Base-by-base conservation (phyloP, 2,113 vertebrate genomes). In the Ciconia maguari region DNA sequence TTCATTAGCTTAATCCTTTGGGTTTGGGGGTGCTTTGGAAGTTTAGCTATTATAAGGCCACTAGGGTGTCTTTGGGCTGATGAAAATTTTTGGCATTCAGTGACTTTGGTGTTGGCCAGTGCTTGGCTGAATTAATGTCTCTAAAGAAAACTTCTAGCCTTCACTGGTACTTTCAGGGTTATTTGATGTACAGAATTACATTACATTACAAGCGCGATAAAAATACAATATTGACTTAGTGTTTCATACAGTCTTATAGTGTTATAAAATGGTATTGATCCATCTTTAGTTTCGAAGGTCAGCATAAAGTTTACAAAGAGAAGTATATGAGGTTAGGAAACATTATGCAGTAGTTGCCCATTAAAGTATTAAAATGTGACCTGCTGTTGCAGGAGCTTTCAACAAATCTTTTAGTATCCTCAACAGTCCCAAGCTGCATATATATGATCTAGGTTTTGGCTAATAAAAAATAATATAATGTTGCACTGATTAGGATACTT, bases 251-350 rank as follows among this genome's bases (percentile, higher is more conserved):
- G 77, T 82, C 88, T 95, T 89, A 96, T 48, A 76, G 94, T 91
- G 68, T 94, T 97, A 91, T 96, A 96, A 97, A 97, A 75, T 44
- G 71, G 7, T 97, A 98, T 96, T 89, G 96, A 98, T 97, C 94
- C 62, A 18, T 69, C 65, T 92, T 93, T 54, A 82, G 34, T 55
- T 95, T 94, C 11, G n/a, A 96, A 97, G 89, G 93, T 97, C 94
- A 96, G 80, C 46, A 81, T 78, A 69, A 94, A 83, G 94, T 92
- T 62, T 96, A 81, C 55, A 49, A 93, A 95, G 62, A 97, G 51
- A 87, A 89, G 27, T 9, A 42, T 55, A 62, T 44, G 89, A 95
- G 36, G 44, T 38, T 91, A 79, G 82, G 85, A 92, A 93, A 51
- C 17, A 89, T 95, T 93, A 94, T 65, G 82, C 69, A 87, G 38